phyloP scores from a whole-genome alignment of 2,888 invertebrate species.

The Beris morrisii region DNA sequence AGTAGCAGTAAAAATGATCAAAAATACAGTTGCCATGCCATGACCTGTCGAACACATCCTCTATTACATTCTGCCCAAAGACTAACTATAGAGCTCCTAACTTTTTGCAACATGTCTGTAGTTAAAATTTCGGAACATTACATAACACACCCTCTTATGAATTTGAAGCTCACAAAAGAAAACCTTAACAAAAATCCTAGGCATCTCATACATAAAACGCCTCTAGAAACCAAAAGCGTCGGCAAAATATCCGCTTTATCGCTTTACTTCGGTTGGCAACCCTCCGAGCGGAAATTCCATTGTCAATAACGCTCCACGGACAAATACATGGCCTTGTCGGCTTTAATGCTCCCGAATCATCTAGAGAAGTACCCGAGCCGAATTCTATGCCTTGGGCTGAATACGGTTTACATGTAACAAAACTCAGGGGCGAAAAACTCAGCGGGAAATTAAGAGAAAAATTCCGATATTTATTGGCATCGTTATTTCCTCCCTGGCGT shows the following conservation, averaged over 20 bases:
- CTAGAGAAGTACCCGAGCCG: no score
- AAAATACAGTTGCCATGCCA: no score
- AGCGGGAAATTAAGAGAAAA: slow-evolving; percentile 12
- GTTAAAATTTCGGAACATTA: no score
- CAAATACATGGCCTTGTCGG: slow-evolving; percentile 7
- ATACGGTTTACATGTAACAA: neutral
- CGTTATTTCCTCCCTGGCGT: slow-evolving; percentile 7
- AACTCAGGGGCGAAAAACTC: slow-evolving; percentile 10
- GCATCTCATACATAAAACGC: slow-evolving; percentile 14
- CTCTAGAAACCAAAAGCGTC: slow-evolving; percentile 19
- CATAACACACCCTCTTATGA: no score
- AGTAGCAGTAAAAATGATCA: no score
- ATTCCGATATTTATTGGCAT: slow-evolving; percentile 24
- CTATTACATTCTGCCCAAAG: no score
- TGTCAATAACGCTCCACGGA: slow-evolving; percentile 6
- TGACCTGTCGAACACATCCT: no score
- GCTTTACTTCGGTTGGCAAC: slow-evolving; percentile 11
- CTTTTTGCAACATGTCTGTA: no score
- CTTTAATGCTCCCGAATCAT: no score
- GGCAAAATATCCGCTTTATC: slow-evolving; percentile 25
- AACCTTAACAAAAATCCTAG: no score
- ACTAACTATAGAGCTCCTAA: no score
- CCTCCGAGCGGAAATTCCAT: slow-evolving; percentile 12
- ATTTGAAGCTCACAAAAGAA: no score
- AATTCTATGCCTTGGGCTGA: neutral